phyloP scores from a whole-genome alignment of 2,113 vertebrate genomes.

The Willisornis vidua region DNA sequence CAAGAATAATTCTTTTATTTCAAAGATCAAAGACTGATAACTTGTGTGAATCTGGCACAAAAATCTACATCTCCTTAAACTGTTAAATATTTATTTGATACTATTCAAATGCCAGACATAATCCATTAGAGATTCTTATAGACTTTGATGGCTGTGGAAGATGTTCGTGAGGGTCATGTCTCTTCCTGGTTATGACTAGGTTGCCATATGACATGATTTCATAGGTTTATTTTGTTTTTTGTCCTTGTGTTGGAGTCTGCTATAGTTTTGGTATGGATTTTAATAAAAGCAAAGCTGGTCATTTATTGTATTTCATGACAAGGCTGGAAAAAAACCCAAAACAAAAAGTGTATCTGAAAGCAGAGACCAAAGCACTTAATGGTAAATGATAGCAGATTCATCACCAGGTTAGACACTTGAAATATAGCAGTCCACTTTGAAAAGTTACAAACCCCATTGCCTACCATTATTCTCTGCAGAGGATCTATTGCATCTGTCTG shows the following conservation, averaged over 20 bases:
- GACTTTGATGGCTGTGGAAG: background rate
- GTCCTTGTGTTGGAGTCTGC: background rate
- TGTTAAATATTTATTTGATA: slow-evolving; percentile 8
- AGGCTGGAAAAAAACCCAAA: background rate
- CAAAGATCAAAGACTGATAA: background rate
- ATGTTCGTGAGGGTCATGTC: background rate
- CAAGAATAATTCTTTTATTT: background rate
- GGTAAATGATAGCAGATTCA: slow-evolving; percentile 70
- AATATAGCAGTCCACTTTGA: slow-evolving; percentile 65
- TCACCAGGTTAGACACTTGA: slow-evolving; percentile 56
- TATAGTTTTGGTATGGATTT: background rate
- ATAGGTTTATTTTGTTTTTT: slow-evolving; percentile 38
- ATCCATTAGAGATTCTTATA: background rate
- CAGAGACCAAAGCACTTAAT: slow-evolving; percentile 60
- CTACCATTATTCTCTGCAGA: slow-evolving; percentile 50
- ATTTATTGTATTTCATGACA: slow-evolving; percentile 14
- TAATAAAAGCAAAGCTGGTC: background rate
- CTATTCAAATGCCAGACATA: background rate
- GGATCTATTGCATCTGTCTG: slow-evolving; percentile 64
- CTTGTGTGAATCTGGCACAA: background rate
- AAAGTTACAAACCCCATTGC: slow-evolving; percentile 60
- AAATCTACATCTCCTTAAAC: background rate
- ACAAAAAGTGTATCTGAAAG: slow-evolving; percentile 33
- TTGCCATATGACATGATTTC: slow-evolving; percentile 29
- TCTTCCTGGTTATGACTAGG: slow-evolving; percentile 46